Conservation (phyloP, 2,797 vertebrate species). For the Alca torda region DNA sequence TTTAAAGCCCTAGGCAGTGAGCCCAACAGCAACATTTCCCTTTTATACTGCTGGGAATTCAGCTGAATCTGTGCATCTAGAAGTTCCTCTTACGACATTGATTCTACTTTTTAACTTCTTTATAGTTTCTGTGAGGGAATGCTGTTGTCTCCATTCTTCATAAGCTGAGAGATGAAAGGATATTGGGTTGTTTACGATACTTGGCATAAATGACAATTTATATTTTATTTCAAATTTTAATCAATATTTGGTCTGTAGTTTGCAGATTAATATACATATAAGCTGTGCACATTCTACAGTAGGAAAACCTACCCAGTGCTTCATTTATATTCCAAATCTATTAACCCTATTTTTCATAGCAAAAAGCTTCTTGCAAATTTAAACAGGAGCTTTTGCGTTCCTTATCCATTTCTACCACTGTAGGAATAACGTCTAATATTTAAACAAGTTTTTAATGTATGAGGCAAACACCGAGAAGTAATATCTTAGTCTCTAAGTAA, state of each 20-base stretch:
- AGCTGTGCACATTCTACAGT: not conserved
- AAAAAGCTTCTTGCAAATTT: slow-evolving; percentile 13
- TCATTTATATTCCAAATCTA: not conserved
- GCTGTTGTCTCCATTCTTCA: not conserved
- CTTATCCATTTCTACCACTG: not conserved
- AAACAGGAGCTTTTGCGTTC: not conserved
- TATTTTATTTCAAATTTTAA: slow-evolving; percentile 1
- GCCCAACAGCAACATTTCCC: slow-evolving; percentile 25
- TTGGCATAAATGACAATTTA: not conserved
- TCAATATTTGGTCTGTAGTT: not conserved
- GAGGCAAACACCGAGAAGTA: not conserved
- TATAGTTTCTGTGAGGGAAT: not conserved
- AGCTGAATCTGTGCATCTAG: not conserved
- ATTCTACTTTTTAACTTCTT: slow-evolving; percentile 10
- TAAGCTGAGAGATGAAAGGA: not conserved
- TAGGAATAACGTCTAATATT: not conserved
- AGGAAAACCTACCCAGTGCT: not conserved
- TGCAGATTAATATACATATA: not conserved
- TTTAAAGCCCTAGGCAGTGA: slow-evolving; percentile 13
- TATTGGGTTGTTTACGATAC: not conserved
- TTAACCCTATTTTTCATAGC: not conserved
- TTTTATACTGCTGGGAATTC: not conserved
- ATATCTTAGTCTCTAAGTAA: not conserved
- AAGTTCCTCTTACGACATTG: not conserved
- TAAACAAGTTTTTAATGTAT: not conserved